Evolutionary conservation across 2,797 vertebrate genomes (phyloP).

Genomic region (Okamejei kenojei): DNA sequence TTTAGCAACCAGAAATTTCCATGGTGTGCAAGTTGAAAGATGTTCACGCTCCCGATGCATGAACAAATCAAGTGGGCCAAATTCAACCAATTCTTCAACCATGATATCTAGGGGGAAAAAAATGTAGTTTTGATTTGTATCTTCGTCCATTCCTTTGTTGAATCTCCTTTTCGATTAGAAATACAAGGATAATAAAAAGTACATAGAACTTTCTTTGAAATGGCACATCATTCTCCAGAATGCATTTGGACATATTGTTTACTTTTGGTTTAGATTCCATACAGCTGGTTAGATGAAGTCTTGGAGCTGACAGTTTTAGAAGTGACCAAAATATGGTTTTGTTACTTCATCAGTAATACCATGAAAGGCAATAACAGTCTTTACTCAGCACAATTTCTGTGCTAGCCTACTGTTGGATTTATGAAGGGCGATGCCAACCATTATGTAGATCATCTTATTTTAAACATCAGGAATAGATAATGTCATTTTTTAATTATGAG

Average conservation of each 20-base stretch:
- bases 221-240: neutral
- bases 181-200: neutral
- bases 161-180: neutral
- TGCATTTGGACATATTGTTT: neutral
- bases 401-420: neutral
- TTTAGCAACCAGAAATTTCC: conserved; percentile 97
- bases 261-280: neutral
- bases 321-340: neutral
- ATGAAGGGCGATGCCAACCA: neutral
- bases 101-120: conserved; percentile 77
- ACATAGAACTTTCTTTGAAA: neutral
- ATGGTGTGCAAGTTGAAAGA: conserved; percentile 68
- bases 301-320: neutral
- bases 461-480: neutral
- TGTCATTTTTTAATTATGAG: neutral
- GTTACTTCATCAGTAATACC: neutral
- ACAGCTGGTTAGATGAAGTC: neutral
- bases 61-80: conserved; percentile 84
- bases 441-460: neutral
- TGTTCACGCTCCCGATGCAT: conserved; percentile 74
- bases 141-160: neutral
- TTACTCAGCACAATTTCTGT: neutral
- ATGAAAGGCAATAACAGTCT: neutral
- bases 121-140: neutral
- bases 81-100: conserved; percentile 91